These are phyloP conservation scores for Anolis apletophallus DNA, from an alignment of 2,797 vertebrate species.

Conservation along the genomic window DNA sequence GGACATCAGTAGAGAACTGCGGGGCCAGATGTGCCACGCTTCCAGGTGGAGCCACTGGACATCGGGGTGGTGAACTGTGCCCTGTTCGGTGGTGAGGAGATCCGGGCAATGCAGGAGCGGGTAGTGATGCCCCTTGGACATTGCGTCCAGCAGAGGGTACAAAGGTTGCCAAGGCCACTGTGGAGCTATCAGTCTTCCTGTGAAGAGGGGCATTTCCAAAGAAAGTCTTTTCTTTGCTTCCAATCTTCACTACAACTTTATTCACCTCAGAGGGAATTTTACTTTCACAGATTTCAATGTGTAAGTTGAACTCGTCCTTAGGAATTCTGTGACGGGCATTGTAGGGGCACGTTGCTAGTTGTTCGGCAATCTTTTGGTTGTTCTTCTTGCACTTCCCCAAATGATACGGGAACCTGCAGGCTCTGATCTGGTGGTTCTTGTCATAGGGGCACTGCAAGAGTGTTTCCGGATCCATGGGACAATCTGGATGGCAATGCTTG, in stretches of 20 bases:
- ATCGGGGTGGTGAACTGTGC: too few relatives aligned
- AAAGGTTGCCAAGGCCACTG: too few relatives aligned
- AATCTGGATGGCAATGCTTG: background rate
- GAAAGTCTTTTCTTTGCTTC: background rate
- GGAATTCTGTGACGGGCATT: constrained; percentile 39
- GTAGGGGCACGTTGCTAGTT: constrained; percentile 23
- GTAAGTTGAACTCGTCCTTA: background rate
- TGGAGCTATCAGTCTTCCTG: constrained; percentile 32
- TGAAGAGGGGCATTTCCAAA: background rate
- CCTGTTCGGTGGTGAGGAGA: too few relatives aligned
- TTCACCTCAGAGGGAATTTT: background rate
- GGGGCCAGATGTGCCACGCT: too few relatives aligned
- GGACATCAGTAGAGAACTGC: too few relatives aligned
- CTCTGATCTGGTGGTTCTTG: constrained; percentile 86
- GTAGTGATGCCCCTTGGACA: too few relatives aligned
- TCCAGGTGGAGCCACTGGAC: too few relatives aligned
- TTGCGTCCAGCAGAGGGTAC: too few relatives aligned
- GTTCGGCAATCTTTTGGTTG: constrained; percentile 26
- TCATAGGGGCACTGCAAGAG: constrained; percentile 89
- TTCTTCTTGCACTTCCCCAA: constrained; percentile 87
- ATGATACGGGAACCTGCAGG: constrained; percentile 88
- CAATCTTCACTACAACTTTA: background rate
- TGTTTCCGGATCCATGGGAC: constrained; percentile 80
- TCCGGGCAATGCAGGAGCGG: too few relatives aligned
- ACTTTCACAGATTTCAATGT: constrained; percentile 11